These are phyloP conservation scores for Etia nguti DNA, from an alignment of 2,113 vertebrate species.

Conservation along the genomic window DNA sequence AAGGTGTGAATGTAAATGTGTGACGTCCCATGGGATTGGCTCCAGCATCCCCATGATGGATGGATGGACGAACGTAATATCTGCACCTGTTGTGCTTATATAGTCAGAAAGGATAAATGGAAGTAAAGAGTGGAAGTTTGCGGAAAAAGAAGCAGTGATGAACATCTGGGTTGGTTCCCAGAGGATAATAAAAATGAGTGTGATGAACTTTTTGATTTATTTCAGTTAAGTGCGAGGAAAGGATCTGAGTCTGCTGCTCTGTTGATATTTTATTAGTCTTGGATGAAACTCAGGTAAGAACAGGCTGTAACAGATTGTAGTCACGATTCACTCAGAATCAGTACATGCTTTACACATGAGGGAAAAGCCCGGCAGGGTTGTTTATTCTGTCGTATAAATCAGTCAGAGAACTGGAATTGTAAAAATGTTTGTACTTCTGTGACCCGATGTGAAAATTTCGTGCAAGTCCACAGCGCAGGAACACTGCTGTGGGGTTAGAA, in stretches of 20 bases:
- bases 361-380: not conserved
- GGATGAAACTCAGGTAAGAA: not conserved
- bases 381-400: not conserved
- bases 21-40: not conserved
- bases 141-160: not conserved
- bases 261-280: not conserved
- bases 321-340: not conserved
- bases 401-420: not conserved
- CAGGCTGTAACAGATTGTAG: not conserved
- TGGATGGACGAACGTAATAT: not conserved
- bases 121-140: not conserved
- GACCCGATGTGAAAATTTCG: not conserved
- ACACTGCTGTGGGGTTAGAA: not conserved
- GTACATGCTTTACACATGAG: not conserved
- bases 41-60: not conserved
- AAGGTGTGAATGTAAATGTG: not conserved
- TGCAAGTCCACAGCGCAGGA: not conserved
- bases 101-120: not conserved
- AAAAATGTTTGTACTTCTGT: not conserved
- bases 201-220: not conserved
- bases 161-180: not conserved
- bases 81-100: not conserved
- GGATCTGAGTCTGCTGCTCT: not conserved
- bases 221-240: not conserved
- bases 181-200: not conserved